Percentiles rank a stretch among this genome's conserved stretches.
phyloP scores from a whole-genome alignment of 2,888 invertebrate genomes.

The Limnephilus auricula region DNA sequence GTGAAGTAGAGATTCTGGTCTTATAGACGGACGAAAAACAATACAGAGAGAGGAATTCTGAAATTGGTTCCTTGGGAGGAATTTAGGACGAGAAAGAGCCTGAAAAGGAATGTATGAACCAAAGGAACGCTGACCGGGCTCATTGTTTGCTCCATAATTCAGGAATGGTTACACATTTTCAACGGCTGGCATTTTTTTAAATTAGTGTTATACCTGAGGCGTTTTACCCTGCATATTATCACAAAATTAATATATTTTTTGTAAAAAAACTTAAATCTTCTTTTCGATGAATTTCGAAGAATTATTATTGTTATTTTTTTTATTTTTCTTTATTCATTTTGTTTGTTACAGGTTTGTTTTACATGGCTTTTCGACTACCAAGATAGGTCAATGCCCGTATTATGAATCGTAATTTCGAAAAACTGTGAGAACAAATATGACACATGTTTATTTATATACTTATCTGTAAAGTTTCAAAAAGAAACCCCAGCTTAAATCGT shows the following conservation, averaged over 20 bases:
- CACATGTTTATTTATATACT: too few relatives aligned
- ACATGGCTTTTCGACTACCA: too few relatives aligned
- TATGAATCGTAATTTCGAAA: too few relatives aligned
- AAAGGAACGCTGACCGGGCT: neutral
- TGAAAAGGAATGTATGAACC: slow-evolving; percentile 1
- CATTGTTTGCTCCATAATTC: neutral
- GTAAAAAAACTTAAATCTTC: too few relatives aligned
- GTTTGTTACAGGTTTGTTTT: too few relatives aligned
- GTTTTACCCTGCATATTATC: neutral
- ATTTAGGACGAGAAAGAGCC: slow-evolving; percentile 2
- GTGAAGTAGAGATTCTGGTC: neutral
- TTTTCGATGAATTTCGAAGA: too few relatives aligned
- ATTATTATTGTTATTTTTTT: too few relatives aligned
- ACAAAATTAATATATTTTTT: neutral
- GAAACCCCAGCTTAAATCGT: too few relatives aligned
- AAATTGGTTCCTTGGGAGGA: slow-evolving; percentile 33
- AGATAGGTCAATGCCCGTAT: too few relatives aligned
- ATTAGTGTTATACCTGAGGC: neutral
- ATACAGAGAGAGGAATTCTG: slow-evolving; percentile 20
- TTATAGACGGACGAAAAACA: slow-evolving; percentile 12
- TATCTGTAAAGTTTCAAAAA: too few relatives aligned
- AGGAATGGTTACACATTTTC: neutral
- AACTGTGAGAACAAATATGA: too few relatives aligned
- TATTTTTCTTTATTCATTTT: too few relatives aligned
- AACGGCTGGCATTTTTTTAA: neutral